Evolutionary conservation across 2,888 invertebrate species (phyloP), one percentile per base, ranked within the genome.

Genomic region (Scaptomyza caliginosa): DNA sequence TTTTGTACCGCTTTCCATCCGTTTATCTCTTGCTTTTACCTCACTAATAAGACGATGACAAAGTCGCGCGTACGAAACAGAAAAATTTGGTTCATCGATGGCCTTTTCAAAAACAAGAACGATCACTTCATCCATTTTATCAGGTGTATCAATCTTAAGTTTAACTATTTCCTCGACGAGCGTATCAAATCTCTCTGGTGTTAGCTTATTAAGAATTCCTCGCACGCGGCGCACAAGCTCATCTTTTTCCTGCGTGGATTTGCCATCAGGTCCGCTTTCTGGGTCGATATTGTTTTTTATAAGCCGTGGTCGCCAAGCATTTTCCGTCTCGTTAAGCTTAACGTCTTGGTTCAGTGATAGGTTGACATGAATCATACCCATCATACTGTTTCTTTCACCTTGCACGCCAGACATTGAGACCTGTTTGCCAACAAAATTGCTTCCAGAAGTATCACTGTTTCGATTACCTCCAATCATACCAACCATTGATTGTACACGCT

Each of bases 21-120:
- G 85, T 45, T 89, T 86, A 46, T 90, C 90, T 0, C 80, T 77
- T 0, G 84, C 82, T 88, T 92, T 93, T 57, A 89, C 93, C 43
- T 93, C 88, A 2, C 66, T 74, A 3, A 89, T 89, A 40, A 97
- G 92, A 88, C 95, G 94, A 86, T 94, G 93, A 88, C 96, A 96
- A 94, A 99, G 95, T 40, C 94, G 93, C 1, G 98, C 98, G 92
- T 98, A 99, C 0, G 96, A 96, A 52, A 95, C 95, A 11, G 97
- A 96, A 91, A 98, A 99, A 82, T 95, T 96, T 0, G 98, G 98
- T 91, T 99, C 98, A 91, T 98, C 97, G 55, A 98, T 96, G 19
- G 98, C 96, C 92, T 99, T 99, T 90, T 98, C 97, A 90, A 98
- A 98, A 4, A 98, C 96, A 65, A 98, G 93, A 88, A 96, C 94